Evolutionary conservation across 2,113 vertebrate genomes (phyloP), one percentile per base, ranked within the genome.

Genomic region (Scortum barcoo): DNA sequence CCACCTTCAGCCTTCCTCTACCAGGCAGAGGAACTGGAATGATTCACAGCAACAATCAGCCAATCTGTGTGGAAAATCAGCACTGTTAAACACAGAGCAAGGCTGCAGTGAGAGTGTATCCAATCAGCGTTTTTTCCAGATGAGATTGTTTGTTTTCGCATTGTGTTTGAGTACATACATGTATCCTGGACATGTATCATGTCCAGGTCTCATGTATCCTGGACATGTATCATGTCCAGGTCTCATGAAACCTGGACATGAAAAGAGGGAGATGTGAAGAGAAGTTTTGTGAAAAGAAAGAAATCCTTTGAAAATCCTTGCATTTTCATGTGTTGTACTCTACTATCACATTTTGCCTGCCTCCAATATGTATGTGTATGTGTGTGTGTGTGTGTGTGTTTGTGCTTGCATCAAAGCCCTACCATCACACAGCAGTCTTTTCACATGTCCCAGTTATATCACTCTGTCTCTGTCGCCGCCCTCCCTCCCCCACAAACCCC

Each of bases 361-460:
- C 63, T 72, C 67, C n/a, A n/a, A n/a, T n/a, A n/a, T n/a, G n/a
- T n/a, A n/a, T 2, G 2, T 33, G 57, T 11, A 5, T 10, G 26
- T n/a, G 66, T 33, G n/a, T 30, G 72, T 80, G 42, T 22, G 63
- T 70, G 30, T 50, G 46, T 76, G 58, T 53, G 61, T 50, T 54
- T 33, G 17, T 70, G 67, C 46, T 17, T 65, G 65, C 40, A 83
- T 83, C 86, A 89, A 88, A 88, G 82, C 78, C 56, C 28, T 17
- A 67, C 54, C 62, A 66, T 79, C 88, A 81, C 81, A 76, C 68
- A 76, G 60, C 66, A 61, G 68, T 79, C 63, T 78, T 86, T 70
- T 81, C 74, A 46, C 70, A 72, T 87, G 76, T 90, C 81, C 87
- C 71, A 82, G 85, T 90, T 87, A 73, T 72, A 76, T 88, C 81